Conservation (phyloP, 92 coral and sea anemone genomes). For the Micromussa lordhowensis region DNA sequence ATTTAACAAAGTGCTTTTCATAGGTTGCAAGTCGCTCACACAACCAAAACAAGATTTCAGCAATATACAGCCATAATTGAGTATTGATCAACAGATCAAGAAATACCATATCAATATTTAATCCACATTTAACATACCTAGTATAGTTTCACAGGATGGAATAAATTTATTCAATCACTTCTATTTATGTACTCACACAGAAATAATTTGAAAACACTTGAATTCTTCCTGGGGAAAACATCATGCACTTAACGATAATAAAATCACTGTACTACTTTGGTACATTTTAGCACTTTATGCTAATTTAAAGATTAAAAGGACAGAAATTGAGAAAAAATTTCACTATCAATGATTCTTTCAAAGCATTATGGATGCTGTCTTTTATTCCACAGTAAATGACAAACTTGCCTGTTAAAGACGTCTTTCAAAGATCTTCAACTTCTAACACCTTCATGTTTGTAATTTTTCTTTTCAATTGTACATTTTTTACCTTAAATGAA, state of each 20-base stretch:
- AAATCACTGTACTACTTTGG: background rate
- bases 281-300: background rate
- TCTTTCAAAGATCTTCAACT: background rate
- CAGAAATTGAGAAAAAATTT: background rate
- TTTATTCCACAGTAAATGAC: background rate
- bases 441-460: background rate
- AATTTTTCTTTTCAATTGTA: background rate
- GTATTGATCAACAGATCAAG: background rate
- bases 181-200: slow-evolving; percentile 16
- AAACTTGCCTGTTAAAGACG: background rate
- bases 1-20: background rate
- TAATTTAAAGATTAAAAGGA: background rate
- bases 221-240: background rate
- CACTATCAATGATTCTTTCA: background rate
- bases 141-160: background rate
- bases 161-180: slow-evolving; percentile 5
- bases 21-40: background rate
- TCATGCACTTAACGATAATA: background rate
- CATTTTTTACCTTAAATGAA: background rate
- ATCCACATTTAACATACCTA: background rate
- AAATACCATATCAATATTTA: slow-evolving; percentile 3
- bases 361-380: background rate
- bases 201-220: slow-evolving; percentile 5
- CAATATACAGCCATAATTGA: background rate
- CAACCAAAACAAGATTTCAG: background rate